phyloP scores from a whole-genome alignment of 2,797 vertebrate species.

The Gorsachius magnificus region DNA sequence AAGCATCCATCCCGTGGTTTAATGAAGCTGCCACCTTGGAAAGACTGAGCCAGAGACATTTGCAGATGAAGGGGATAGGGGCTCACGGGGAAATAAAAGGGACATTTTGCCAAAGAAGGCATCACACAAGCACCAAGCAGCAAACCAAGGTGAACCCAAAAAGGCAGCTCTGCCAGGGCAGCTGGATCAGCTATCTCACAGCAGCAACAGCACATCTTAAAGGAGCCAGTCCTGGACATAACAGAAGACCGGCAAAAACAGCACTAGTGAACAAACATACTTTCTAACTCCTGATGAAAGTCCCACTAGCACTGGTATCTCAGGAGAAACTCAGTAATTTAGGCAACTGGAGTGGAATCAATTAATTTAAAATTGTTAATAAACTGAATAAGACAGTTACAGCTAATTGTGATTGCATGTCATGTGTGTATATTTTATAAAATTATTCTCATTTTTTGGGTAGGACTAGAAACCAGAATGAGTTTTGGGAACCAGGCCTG shows the following conservation, averaged over 20 bases:
- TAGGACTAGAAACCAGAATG: not conserved
- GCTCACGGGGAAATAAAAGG: not conserved
- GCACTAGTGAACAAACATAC: not conserved
- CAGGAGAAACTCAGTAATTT: not conserved
- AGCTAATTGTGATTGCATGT: not conserved
- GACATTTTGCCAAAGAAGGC: not conserved
- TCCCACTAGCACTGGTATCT: not conserved
- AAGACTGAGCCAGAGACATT: not conserved
- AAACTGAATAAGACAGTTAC: not conserved
- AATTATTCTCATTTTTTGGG: not conserved
- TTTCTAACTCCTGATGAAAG: not conserved
- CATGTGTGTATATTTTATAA: not conserved
- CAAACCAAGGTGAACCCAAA: not conserved
- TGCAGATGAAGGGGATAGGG: not conserved
- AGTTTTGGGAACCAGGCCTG: not conserved
- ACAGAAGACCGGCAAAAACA: not conserved
- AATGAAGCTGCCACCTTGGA: not conserved
- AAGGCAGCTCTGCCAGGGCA: fast-evolving
- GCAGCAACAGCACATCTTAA: not conserved
- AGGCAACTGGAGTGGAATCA: not conserved
- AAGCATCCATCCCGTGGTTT: not conserved
- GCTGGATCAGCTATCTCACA: not conserved
- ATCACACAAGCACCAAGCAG: not conserved
- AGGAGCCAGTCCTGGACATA: not conserved
- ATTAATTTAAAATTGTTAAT: not conserved